Evolutionary conservation across 2,797 vertebrate species (phyloP), one percentile per base, ranked within the genome.

Genomic region (Leptodactylus fallax): DNA sequence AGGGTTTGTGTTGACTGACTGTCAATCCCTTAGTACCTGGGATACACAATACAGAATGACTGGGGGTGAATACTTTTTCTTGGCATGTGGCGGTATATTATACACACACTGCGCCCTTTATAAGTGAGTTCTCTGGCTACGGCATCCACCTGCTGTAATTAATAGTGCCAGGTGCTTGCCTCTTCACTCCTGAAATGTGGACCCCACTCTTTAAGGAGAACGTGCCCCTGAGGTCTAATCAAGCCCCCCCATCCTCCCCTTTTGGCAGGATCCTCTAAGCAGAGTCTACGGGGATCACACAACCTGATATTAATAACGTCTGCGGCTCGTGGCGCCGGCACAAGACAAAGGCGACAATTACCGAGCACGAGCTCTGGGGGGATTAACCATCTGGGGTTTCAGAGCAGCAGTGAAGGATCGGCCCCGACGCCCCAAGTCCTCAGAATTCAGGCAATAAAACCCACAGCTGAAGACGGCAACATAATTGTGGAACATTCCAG

Each of bases 321-420:
- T 63, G 47, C 25, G n/a, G 21, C 49, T 71, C 19, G 65, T 74
- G 67, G 85, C 79, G 56, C 55, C 65, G 49, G 83, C 77, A 71
- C 11, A n/a, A 74, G 85, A 87, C 85, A 87, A 87, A 74, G 69
- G 67, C 17, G 8, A 12, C 17, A 61, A 81, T 61, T 25, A 81
- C 85, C 78, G n/a, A 6, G 63, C 21, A 53, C 21, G 0, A 67
- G 87, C 87, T 90, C 83, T 65, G 36, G 58, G 6, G 8, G 85
- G 67, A 19, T 89, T 55, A 90, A 25, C 1, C 25, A 6, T 7
- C 61, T 23, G 91, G 90, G 91, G 76, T 19, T 90, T 2, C 65
- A 11, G 6, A 23, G 51, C 51, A 45, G 85, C 27, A 11, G 45
- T 36, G 12, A 8, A 80, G 9, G 12, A 19, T 36, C 36, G 36